These are phyloP conservation scores for Drosophila maculinotata DNA, from an alignment of 2,888 invertebrate genomes.

Conservation along the genomic window DNA sequence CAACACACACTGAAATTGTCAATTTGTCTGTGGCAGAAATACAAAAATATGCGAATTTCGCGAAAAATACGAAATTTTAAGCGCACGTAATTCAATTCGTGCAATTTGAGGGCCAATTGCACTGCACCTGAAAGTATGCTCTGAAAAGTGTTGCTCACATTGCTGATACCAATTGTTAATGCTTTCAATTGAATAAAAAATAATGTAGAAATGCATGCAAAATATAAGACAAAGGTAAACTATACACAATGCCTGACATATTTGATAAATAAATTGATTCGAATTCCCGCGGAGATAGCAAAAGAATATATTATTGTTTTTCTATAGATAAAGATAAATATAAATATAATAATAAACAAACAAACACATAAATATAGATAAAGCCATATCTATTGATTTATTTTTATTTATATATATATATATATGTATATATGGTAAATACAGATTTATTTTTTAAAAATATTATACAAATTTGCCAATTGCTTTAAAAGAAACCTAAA, in stretches of 20 bases:
- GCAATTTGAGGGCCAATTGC: slow-evolving; percentile 24
- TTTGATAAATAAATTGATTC: too few relatives aligned
- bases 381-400: too few relatives aligned
- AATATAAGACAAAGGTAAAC: too few relatives aligned
- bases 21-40: slow-evolving; percentile 10
- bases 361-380: neutral
- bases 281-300: too few relatives aligned
- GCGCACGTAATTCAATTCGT: slow-evolving; percentile 33
- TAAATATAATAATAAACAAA: neutral
- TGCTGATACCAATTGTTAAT: too few relatives aligned
- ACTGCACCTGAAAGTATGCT: neutral
- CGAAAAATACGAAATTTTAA: slow-evolving; percentile 38
- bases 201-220: too few relatives aligned
- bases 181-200: too few relatives aligned
- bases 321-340: too few relatives aligned
- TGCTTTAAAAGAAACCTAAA: slow-evolving; percentile 22
- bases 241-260: too few relatives aligned
- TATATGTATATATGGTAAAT: neutral
- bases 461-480: slow-evolving; percentile 1
- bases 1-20: neutral
- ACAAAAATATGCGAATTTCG: slow-evolving; percentile 6
- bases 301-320: too few relatives aligned
- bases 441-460: too few relatives aligned
- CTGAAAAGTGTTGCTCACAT: neutral
- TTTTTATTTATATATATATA: slow-evolving; percentile 1